A percentile compares a stretch with the other conserved stretches of the same genome.
These are phyloP conservation scores for Distichodus sexfasciatus DNA, from an alignment of 2,797 vertebrate genomes.

Conservation along the genomic window DNA sequence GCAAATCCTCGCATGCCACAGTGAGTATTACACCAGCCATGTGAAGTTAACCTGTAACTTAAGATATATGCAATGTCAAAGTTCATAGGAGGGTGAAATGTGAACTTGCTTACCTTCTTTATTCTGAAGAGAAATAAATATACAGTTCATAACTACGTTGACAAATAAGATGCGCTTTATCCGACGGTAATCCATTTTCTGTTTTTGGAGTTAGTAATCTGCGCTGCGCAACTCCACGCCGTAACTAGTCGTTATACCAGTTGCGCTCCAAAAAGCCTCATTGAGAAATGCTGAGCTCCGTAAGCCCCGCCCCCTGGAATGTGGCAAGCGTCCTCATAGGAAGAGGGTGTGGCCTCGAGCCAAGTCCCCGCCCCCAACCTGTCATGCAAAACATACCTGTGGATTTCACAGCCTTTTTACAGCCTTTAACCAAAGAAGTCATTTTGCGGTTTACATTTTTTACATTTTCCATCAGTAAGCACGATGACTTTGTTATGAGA, in stretches of 20 bases:
- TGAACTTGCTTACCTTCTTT: slow-evolving; percentile 78
- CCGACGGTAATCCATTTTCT: slow-evolving; percentile 70
- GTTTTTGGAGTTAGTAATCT: slow-evolving; percentile 48
- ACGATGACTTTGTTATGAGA: no score
- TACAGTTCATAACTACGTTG: slow-evolving; percentile 69
- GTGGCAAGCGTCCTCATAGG: slow-evolving; percentile 40
- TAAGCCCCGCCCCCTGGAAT: slow-evolving; percentile 73
- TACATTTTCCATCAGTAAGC: no score
- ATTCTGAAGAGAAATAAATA: slow-evolving; percentile 71
- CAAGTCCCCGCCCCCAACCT: slow-evolving; percentile 24
- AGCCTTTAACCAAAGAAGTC: slow-evolving; percentile 2
- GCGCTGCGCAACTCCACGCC: slow-evolving; percentile 45
- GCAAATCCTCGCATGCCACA: no score
- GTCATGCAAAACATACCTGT: slow-evolving; percentile 35
- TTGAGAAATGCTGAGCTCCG: slow-evolving; percentile 69
- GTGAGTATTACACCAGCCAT: not conserved
- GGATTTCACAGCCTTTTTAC: slow-evolving; percentile 13
- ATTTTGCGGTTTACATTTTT: no score
- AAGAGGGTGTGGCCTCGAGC: slow-evolving; percentile 36
- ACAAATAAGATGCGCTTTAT: slow-evolving; percentile 68
- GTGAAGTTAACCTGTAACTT: not conserved
- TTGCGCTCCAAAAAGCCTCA: slow-evolving; percentile 61
- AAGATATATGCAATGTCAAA: not conserved
- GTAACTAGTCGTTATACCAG: slow-evolving; percentile 36
- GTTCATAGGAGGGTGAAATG: not conserved